A percentile compares a stretch with the other conserved stretches of the same genome.
These are phyloP conservation scores for Pseudopodoces humilis DNA, from an alignment of 2,113 vertebrate species.

Conservation along the genomic window DNA sequence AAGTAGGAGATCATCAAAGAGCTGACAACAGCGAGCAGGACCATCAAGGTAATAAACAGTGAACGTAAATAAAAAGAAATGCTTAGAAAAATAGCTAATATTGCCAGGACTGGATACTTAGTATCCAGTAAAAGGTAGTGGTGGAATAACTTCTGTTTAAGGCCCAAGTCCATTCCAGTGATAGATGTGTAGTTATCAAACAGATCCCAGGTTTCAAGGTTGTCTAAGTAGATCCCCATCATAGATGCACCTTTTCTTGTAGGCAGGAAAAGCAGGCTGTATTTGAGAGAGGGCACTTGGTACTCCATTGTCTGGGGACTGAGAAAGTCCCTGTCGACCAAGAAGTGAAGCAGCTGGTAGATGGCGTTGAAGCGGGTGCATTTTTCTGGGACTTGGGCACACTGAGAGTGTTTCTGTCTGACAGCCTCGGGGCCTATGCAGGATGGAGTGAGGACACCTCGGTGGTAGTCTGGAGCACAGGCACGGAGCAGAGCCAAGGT, in stretches of 20 bases:
- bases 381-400: slow-evolving; percentile 86
- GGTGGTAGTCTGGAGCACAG: slow-evolving; percentile 91
- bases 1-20: slow-evolving; percentile 91
- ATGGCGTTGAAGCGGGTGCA: slow-evolving; percentile 84
- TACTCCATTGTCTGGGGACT: slow-evolving; percentile 92
- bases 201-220: slow-evolving; percentile 82
- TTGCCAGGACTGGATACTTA: slow-evolving; percentile 86
- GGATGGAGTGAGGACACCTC: slow-evolving; percentile 80
- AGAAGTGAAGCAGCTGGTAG: slow-evolving; percentile 92
- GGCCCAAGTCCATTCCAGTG: slow-evolving; percentile 94
- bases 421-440: slow-evolving; percentile 78
- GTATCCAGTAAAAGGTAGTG: slow-evolving; percentile 91
- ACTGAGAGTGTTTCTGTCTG: slow-evolving; percentile 78
- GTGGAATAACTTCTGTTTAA: slow-evolving; percentile 91
- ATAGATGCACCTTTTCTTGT: slow-evolving; percentile 86
- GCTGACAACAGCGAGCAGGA: slow-evolving; percentile 81
- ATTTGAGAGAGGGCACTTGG: slow-evolving; percentile 95
- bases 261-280: slow-evolving; percentile 91
- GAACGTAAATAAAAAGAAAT: slow-evolving; percentile 90
- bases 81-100: slow-evolving; percentile 85
- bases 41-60: slow-evolving; percentile 86
- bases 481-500: slow-evolving; percentile 86
- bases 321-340: slow-evolving; percentile 95
- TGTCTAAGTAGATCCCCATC: slow-evolving; percentile 91
- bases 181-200: slow-evolving; percentile 90